Evolutionary conservation across 1,140 invertebrate genomes (phyloP).

Genomic region (Dendrolimus punctatus): DNA sequence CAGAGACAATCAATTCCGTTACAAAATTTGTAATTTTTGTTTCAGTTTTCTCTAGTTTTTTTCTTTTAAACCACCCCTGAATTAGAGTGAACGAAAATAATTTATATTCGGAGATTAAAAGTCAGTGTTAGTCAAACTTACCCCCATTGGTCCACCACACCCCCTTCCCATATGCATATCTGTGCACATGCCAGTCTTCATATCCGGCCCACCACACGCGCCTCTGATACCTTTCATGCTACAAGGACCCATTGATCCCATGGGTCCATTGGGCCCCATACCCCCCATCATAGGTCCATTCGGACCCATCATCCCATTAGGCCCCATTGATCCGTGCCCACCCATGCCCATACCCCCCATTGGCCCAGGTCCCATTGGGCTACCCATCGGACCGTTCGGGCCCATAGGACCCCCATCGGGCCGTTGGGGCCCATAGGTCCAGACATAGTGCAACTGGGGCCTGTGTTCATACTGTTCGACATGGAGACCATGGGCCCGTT

Average conservation of each 20-base stretch:
- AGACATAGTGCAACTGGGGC: constrained; percentile 60
- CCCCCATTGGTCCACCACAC: constrained; percentile 67
- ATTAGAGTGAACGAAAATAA: too few relatives aligned
- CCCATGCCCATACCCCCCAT: constrained; percentile 64
- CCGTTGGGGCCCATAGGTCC: constrained; percentile 64
- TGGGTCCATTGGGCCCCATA: constrained; percentile 66
- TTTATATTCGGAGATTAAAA: too few relatives aligned
- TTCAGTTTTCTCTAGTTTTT: too few relatives aligned
- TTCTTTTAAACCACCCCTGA: too few relatives aligned
- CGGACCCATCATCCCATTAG: constrained; percentile 69
- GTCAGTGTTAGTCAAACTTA: constrained; percentile 22
- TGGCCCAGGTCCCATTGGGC: constrained; percentile 56
- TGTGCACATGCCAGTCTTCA: constrained; percentile 65
- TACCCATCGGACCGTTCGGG: constrained; percentile 54
- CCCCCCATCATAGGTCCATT: constrained; percentile 66
- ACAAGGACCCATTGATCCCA: constrained; percentile 65
- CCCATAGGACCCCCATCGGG: constrained; percentile 59
- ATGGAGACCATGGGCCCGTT: constrained; percentile 63
- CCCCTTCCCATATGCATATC: constrained; percentile 69
- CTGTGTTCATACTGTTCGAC: constrained; percentile 55
- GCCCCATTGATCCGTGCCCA: constrained; percentile 63
- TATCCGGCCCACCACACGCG: constrained; percentile 64
- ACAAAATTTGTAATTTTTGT: too few relatives aligned
- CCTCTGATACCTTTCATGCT: constrained; percentile 65
- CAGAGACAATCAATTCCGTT: too few relatives aligned